Percentiles rank a stretch among this genome's conserved stretches.
Evolutionary conservation across 1,140 invertebrate species (phyloP).

Genomic region (Holotrichia oblita): DNA sequence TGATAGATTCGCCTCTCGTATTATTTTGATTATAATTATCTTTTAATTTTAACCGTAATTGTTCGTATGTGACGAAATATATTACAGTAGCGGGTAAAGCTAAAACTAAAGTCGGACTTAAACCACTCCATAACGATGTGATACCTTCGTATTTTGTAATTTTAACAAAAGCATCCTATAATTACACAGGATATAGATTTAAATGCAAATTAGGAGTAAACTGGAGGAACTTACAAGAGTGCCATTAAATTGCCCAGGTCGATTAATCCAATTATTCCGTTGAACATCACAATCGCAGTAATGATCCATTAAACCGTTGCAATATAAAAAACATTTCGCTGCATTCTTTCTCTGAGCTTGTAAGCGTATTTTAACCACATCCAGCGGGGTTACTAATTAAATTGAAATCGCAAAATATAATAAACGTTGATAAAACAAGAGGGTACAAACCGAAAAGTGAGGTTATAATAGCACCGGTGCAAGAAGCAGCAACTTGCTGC

Average conservation of each 20-base stretch:
- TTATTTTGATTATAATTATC: conserved; percentile 64
- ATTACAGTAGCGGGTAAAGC: conserved; percentile 95
- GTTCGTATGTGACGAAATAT: conserved; percentile 98
- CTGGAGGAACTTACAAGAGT: conserved; percentile 75
- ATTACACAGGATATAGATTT: conserved; percentile 44
- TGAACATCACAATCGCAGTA: conserved; percentile 84
- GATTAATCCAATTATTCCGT: conserved; percentile 70
- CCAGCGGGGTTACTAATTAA: conserved; percentile 91
- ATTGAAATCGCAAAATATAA: conserved; percentile 49
- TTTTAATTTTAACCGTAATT: conserved; percentile 75
- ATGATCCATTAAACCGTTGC: conserved; percentile 99
- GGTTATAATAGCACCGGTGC: conserved; percentile 88
- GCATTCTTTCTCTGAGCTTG: conserved; percentile 91
- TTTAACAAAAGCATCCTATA: conserved; percentile 95
- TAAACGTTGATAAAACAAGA: background rate
- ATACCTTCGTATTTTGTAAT: conserved; percentile 91
- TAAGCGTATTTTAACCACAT: conserved; percentile 97
- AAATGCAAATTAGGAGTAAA: background rate
- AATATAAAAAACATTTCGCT: conserved; percentile 92
- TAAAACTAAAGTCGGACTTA: conserved; percentile 95
- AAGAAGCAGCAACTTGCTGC: conserved; percentile 91
- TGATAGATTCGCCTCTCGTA: conserved; percentile 10
- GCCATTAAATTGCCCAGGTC: conserved; percentile 85
- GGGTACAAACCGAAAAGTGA: conserved; percentile 67
- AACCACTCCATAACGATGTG: conserved; percentile 93